Percentiles rank a stretch among this genome's conserved stretches.
These are phyloP conservation scores for Hoplodrina blanda DNA, from an alignment of 2,888 invertebrate genomes.

Conservation along the genomic window DNA sequence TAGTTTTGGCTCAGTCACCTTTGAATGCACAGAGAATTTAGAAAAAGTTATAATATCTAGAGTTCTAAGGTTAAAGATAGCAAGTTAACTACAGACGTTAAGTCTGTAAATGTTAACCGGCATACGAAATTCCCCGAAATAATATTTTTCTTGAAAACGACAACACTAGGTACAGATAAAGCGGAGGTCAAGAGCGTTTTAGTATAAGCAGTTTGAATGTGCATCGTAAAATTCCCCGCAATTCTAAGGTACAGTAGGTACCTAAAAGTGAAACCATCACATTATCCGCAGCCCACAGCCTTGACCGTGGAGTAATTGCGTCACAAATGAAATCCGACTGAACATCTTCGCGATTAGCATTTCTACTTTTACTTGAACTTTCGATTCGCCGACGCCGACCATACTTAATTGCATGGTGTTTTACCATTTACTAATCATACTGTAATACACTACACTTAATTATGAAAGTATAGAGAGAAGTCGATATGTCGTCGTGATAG, in stretches of 20 bases:
- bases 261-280: constrained; percentile 75
- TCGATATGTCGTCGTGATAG: not conserved
- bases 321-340: constrained; percentile 75
- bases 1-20: too few relatives aligned
- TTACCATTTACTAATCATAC: constrained; percentile 47
- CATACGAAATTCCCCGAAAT: constrained; percentile 7
- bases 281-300: constrained; percentile 66
- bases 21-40: too few relatives aligned
- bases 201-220: not conserved
- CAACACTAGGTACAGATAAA: not conserved
- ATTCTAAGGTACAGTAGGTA: constrained; percentile 38
- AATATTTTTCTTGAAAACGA: constrained; percentile 12
- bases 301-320: constrained; percentile 73
- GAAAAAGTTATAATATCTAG: too few relatives aligned
- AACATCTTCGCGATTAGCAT: constrained; percentile 76
- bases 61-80: not conserved
- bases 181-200: not conserved
- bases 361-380: constrained; percentile 85
- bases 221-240: not conserved
- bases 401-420: constrained; percentile 69
- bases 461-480: not conserved
- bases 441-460: constrained; percentile 1
- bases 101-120: not conserved
- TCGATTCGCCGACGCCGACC: constrained; percentile 69
- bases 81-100: not conserved